Percentiles rank a stretch among this genome's conserved stretches.
These are phyloP conservation scores for Anguilla pacifica DNA, from an alignment of 2,797 vertebrate genomes.

Conservation along the genomic window DNA sequence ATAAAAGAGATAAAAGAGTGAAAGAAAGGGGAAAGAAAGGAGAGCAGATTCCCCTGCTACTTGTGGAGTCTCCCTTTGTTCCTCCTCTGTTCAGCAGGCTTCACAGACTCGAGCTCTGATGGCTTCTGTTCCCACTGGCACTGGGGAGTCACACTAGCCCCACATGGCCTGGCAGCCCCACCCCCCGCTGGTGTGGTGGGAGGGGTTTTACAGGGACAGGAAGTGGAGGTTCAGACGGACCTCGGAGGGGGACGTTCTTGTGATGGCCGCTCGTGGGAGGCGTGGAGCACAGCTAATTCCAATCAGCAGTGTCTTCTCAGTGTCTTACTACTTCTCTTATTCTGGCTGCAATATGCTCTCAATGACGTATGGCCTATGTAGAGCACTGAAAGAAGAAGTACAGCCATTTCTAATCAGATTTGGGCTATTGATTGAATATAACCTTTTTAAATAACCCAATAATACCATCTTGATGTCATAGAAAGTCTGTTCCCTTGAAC, in stretches of 20 bases:
- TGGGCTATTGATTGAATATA: neutral
- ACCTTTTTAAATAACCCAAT: neutral
- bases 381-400: neutral
- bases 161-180: neutral
- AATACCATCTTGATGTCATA: neutral
- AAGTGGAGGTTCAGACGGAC: neutral
- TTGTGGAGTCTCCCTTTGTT: neutral
- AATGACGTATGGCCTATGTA: neutral
- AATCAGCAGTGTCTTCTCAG: neutral
- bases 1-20: neutral
- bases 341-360: neutral
- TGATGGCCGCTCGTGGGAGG: neutral
- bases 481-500: neutral
- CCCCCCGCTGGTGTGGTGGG: neutral
- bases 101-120: neutral
- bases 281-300: neutral
- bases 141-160: neutral
- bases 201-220: neutral
- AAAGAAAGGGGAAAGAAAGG: neutral
- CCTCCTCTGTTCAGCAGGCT: neutral
- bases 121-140: neutral
- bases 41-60: neutral
- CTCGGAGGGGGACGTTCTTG: neutral
- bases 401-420: neutral
- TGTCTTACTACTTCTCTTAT: neutral